Percentiles rank a stretch among this genome's conserved stretches.
phyloP scores from a whole-genome alignment of 2,797 vertebrate species.

The Scarus forsteni region DNA sequence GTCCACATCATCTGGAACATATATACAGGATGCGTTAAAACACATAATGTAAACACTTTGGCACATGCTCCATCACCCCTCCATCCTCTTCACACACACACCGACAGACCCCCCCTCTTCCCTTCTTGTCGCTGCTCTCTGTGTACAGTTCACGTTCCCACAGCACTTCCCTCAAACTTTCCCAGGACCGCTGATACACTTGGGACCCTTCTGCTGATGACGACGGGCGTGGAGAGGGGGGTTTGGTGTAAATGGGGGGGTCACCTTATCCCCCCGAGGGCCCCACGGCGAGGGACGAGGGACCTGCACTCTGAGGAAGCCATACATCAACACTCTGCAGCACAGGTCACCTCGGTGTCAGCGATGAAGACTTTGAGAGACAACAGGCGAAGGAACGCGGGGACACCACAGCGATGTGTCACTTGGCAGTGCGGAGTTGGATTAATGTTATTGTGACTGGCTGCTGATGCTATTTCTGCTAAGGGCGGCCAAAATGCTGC shows the following conservation, averaged over 20 bases:
- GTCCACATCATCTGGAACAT: not conserved
- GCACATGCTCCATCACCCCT: slow-evolving; percentile 9
- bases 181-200: slow-evolving; percentile 82
- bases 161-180: slow-evolving; percentile 81
- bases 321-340: slow-evolving; percentile 56
- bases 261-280: slow-evolving; percentile 55
- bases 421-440: slow-evolving; percentile 48
- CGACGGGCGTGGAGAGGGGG: slow-evolving; percentile 52
- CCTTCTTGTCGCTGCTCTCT: slow-evolving; percentile 58
- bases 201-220: slow-evolving; percentile 71
- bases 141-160: slow-evolving; percentile 83
- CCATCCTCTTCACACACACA: slow-evolving; percentile 14
- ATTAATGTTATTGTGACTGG: slow-evolving; percentile 37
- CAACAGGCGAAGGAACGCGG: slow-evolving; percentile 45
- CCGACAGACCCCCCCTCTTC: slow-evolving; percentile 13
- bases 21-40: slow-evolving; percentile 8
- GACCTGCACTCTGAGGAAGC: slow-evolving; percentile 56
- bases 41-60: slow-evolving; percentile 16
- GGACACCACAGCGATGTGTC: slow-evolving; percentile 55
- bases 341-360: slow-evolving; percentile 53
- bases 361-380: slow-evolving; percentile 36
- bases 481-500: slow-evolving; percentile 26
- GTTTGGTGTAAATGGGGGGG: slow-evolving; percentile 35
- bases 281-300: slow-evolving; percentile 18
- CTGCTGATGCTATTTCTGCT: slow-evolving; percentile 34